Percentiles rank a stretch among this genome's conserved stretches.
phyloP scores from a whole-genome alignment of 2,888 invertebrate genomes.

The Idaea dimidiata region DNA sequence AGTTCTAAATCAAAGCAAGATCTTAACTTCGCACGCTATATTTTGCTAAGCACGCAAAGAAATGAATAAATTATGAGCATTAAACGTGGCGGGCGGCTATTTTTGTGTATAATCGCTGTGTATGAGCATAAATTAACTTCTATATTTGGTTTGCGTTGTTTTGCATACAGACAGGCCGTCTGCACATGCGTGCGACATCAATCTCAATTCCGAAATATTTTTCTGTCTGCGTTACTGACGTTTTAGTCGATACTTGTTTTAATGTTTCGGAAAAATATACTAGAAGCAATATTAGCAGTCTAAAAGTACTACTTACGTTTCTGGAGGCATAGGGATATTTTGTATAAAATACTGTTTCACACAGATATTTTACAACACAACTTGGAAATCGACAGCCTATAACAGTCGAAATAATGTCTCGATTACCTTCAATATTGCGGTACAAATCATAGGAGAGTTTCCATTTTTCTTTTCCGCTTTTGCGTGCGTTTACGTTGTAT shows the following conservation, averaged over 20 bases:
- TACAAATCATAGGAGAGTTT: slow-evolving; percentile 27
- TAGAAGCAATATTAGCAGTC: no score
- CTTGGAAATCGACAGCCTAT: slow-evolving; percentile 50
- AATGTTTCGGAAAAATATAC: not conserved
- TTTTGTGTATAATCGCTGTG: slow-evolving; percentile 76
- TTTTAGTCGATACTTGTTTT: slow-evolving; percentile 19
- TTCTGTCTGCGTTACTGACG: slow-evolving; percentile 62
- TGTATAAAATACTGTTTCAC: not conserved
- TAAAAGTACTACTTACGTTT: slow-evolving; percentile 1
- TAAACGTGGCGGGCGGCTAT: slow-evolving; percentile 51
- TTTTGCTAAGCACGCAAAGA: slow-evolving; percentile 41
- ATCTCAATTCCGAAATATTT: slow-evolving; percentile 80
- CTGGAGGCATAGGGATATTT: not conserved
- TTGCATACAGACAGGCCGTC: slow-evolving; percentile 77
- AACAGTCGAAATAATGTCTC: slow-evolving; percentile 66
- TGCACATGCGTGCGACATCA: slow-evolving; percentile 80
- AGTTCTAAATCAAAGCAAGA: slow-evolving; percentile 33
- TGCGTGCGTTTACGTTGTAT: not conserved
- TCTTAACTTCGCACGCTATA: slow-evolving; percentile 33
- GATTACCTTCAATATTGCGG: slow-evolving; percentile 47
- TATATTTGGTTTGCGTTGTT: slow-evolving; percentile 76
- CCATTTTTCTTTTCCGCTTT: no score
- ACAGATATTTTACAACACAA: slow-evolving; percentile 49
- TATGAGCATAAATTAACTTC: slow-evolving; percentile 79
- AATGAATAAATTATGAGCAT: slow-evolving; percentile 62